Evolutionary conservation across 2,797 vertebrate species (phyloP).

Genomic region (Hemibagrus guttatus): DNA sequence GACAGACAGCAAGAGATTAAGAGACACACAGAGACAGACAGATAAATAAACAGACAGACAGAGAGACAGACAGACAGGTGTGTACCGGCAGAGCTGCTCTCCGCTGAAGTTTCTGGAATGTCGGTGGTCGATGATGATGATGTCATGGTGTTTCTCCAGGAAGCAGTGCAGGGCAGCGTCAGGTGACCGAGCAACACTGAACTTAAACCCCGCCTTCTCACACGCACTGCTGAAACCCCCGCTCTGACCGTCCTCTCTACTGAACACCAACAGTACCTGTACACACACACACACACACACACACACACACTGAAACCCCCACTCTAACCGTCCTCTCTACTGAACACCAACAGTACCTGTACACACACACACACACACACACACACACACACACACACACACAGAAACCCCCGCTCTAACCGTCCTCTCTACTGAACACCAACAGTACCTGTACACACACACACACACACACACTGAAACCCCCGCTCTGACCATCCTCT

Average conservation of each 20-base stretch:
- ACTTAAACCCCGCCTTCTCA: constrained; percentile 92
- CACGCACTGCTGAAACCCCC: constrained; percentile 93
- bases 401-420: too few species aligned
- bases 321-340: too few species aligned
- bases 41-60: not conserved
- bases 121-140: constrained; percentile 96
- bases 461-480: too few species aligned
- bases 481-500: too few species aligned
- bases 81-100: constrained; percentile 93
- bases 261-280: constrained; percentile 99
- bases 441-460: too few species aligned
- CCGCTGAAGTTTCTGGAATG: constrained; percentile 92
- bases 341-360: too few species aligned
- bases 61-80: not conserved
- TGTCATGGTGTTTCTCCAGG: constrained; percentile 92
- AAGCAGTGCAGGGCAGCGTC: constrained; percentile 89
- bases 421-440: too few species aligned
- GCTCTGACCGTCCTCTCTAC: constrained; percentile 97
- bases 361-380: too few species aligned
- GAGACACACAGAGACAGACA: not conserved
- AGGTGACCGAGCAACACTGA: constrained; percentile 83
- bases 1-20: not conserved
- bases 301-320: not conserved
- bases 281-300: constrained; percentile 45
- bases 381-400: too few species aligned